Evolutionary conservation across 2,888 invertebrate genomes (phyloP).

Genomic region (Ochropleura plecta): DNA sequence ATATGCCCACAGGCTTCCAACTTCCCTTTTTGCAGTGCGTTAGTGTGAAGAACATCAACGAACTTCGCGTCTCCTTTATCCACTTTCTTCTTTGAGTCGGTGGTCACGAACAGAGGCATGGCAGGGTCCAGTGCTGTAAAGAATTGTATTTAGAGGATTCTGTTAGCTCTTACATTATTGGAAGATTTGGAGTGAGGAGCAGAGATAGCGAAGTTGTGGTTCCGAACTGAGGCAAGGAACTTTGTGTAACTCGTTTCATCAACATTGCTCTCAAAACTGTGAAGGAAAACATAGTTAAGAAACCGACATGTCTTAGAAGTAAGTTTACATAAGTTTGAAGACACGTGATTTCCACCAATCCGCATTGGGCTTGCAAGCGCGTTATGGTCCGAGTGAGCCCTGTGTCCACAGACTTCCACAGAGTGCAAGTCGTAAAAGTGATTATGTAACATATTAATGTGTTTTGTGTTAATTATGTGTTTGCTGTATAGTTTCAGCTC

Average conservation of each 20-base stretch:
- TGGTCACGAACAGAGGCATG: slow-evolving; percentile 91
- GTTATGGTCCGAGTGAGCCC: background rate
- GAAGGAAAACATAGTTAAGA: background rate
- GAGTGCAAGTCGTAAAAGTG: background rate
- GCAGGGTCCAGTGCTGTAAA: slow-evolving; percentile 92
- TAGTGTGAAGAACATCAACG: slow-evolving; percentile 92
- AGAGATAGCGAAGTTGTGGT: background rate
- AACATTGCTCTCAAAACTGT: background rate
- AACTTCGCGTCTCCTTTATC: slow-evolving; percentile 91
- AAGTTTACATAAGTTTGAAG: background rate
- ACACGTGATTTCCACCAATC: background rate
- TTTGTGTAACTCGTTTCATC: background rate
- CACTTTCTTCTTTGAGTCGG: slow-evolving; percentile 83
- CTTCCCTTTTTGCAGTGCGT: slow-evolving; percentile 90
- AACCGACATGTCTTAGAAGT: background rate
- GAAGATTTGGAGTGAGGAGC: background rate
- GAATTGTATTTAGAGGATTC: background rate
- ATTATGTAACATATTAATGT: background rate
- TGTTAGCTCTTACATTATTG: background rate
- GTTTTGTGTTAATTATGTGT: background rate
- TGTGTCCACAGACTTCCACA: background rate
- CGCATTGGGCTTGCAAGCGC: background rate
- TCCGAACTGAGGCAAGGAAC: background rate
- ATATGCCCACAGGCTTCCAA: slow-evolving; percentile 88
- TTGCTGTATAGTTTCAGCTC: background rate